Evolutionary conservation across 2,113 vertebrate species (phyloP), one percentile per base, ranked within the genome.

Genomic region (Pangasianodon hypophthalmus): DNA sequence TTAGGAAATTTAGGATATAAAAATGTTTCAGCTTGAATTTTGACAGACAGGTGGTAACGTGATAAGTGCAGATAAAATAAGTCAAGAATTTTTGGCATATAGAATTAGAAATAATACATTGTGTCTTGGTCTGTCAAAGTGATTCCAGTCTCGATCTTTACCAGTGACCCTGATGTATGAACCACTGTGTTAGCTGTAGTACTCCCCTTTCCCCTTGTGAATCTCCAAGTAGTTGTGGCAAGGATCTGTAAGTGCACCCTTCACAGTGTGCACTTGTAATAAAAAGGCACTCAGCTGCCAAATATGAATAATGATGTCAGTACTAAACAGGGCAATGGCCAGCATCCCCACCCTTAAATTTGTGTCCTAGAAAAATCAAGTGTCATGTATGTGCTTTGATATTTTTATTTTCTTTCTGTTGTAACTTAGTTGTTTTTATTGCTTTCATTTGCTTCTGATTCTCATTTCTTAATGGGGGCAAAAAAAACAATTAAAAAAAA

Each of bases 391-490:
- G 85, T 69, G 85, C 64, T 87, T 73, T 85, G 88, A 88, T 88
- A 56, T 84, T 84, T 88, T 85, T 80, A 54, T 92, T 92, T 88
- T 87, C 88, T 94, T 90, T 93, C 92, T 92, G 90, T 89, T 88
- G 83, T 86, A 84, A 41, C 8, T 60, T 60, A 26, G 58, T 52
- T 84, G 58, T 93, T 86, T 13, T 77, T 88, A 60, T 24, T 88
- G 90, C 93, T 93, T 90, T 86, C 89, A n/a, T 86, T 92, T 90
- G 84, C 71, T 86, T 88, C 86, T 80, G 48, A 44, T 84, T 91
- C 89, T 91, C 58, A 87, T 87, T 95, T 94, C 88, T 92, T 77
- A 90, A 93, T 95, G 92, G 95, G 92, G 92, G 92, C 94, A 91
- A 87, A 89, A 92, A 90, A 41, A 87, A 32, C 85, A 37, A 87